Percentiles rank a stretch among this genome's conserved stretches.
Conservation (phyloP, 2,888 invertebrate species). For the Gryllus longicercus region DNA sequence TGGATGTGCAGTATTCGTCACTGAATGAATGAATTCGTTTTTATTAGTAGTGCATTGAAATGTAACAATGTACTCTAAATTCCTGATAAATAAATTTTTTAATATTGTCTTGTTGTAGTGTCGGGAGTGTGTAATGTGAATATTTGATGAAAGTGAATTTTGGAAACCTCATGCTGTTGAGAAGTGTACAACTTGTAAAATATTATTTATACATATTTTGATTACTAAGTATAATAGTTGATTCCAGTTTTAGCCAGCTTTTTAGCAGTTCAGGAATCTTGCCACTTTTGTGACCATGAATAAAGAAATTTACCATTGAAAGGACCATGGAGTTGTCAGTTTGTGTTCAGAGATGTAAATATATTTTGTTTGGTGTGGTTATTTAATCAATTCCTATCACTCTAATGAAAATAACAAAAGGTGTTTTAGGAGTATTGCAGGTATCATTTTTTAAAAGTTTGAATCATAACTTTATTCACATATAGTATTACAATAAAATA, state of each 20-base stretch:
- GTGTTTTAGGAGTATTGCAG: constrained; percentile 17
- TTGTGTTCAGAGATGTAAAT: constrained; percentile 17
- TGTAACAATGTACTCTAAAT: neutral
- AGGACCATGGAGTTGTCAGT: constrained; percentile 17
- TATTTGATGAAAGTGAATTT: neutral
- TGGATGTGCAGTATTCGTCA: neutral
- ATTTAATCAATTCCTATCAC: constrained; percentile 1
- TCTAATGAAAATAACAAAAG: neutral
- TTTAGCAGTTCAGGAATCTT: constrained; percentile 9
- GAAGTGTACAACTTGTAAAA: constrained; percentile 17
- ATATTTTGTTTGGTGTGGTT: constrained; percentile 17
- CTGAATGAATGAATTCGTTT: neutral
- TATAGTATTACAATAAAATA: constrained; percentile 11
- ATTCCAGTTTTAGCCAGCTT: constrained; percentile 8
- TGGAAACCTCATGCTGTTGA: constrained; percentile 4
- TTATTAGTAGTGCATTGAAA: neutral
- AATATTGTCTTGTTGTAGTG: neutral
- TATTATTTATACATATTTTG: constrained; percentile 17
- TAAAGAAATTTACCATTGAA: constrained; percentile 17
- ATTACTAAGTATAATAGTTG: constrained; percentile 17
- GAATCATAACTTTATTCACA: constrained; percentile 17
- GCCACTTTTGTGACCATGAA: constrained; percentile 6
- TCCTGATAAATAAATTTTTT: neutral
- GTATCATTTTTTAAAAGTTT: constrained; percentile 10
- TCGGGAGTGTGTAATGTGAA: neutral